Percentiles rank a stretch among this genome's conserved stretches.
These are phyloP conservation scores for Phengaris arion DNA, from an alignment of 2,888 invertebrate species.

Conservation along the genomic window DNA sequence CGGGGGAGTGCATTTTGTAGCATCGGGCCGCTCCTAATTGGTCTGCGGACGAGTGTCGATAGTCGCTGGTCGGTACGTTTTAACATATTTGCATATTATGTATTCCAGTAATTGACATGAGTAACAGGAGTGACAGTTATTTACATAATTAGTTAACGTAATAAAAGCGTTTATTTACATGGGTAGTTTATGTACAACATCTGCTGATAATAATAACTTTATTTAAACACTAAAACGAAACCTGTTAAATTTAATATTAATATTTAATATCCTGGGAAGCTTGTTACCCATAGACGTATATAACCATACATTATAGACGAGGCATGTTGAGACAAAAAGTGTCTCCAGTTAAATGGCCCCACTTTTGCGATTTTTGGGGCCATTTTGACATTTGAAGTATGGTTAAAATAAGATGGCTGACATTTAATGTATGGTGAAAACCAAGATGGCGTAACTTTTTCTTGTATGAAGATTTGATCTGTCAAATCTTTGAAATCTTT, in stretches of 20 bases:
- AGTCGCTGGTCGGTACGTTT: constrained; percentile 32
- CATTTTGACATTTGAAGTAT: too few relatives aligned
- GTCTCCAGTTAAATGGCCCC: too few relatives aligned
- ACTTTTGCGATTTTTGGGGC: too few relatives aligned
- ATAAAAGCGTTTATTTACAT: constrained; percentile 6
- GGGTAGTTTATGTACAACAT: constrained; percentile 16
- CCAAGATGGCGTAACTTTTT: too few relatives aligned
- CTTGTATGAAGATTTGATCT: too few relatives aligned
- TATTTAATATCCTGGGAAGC: not conserved
- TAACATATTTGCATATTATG: constrained; percentile 31
- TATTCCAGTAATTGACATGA: constrained; percentile 27
- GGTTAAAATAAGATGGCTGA: too few relatives aligned
- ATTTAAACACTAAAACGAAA: constrained; percentile 7
- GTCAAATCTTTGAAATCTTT: too few relatives aligned
- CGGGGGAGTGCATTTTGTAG: constrained; percentile 38
- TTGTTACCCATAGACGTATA: too few relatives aligned
- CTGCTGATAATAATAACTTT: constrained; percentile 12
- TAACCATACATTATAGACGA: too few relatives aligned
- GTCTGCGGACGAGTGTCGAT: constrained; percentile 31
- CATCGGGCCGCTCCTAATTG: constrained; percentile 39
- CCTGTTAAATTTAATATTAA: not conserved
- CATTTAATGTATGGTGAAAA: too few relatives aligned
- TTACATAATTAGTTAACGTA: constrained; percentile 22
- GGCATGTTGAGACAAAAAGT: too few relatives aligned
- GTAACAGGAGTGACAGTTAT: constrained; percentile 10